Base-by-base conservation (phyloP, 2,888 invertebrate genomes). In the Osmoderma eremita region DNA sequence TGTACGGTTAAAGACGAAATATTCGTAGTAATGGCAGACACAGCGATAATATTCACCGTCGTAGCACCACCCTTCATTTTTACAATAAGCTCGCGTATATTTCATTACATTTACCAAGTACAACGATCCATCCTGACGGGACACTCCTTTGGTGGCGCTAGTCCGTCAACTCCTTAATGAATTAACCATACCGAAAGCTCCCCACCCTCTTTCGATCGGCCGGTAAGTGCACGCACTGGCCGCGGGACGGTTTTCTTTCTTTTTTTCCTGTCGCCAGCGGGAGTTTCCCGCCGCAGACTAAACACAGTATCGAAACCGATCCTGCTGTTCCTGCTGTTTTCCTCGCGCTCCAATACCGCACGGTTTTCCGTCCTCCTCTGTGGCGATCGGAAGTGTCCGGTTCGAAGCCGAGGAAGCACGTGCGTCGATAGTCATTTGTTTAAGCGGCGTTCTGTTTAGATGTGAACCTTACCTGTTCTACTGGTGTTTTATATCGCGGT, bases 351-450 rank as follows among this genome's bases (percentile, higher is more conserved):
- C 22, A 17, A 3, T 6, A 24, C 45, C 45, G 17, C 58, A 24
- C 50, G 38, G 58, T 67, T 53, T 64, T 22, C 63, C 63, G 49
- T 67, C 67, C 42, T 64, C 38, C 49, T 67, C 22, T 48, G 30
- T 30, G 50, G 36, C 64, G 63, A 30, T 65, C 68, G 69, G 65
- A 64, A 69, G 63, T 69, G 65, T 69, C 70, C 74, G 75, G 72
- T 68, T 67, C 68, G 65, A 65, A 62, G 70, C 73, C 66, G 72
- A 74, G 73, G 75, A 72, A 78, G 74, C 79, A 78, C 78, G 78
- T 79, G 78, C 72, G 74, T 74, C 72, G 71, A 72, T 78, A 79
- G 78, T 80, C 78, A 75, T 72, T 74, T 74, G 76, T 77, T 77
- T 75, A 74, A 76, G 77, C 78, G 76, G 76, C 75, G 75, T 71